Percentiles rank a stretch among this genome's conserved stretches.
Evolutionary conservation across 1,140 invertebrate genomes (phyloP).

Genomic region (Lepeophtheirus salmonis): DNA sequence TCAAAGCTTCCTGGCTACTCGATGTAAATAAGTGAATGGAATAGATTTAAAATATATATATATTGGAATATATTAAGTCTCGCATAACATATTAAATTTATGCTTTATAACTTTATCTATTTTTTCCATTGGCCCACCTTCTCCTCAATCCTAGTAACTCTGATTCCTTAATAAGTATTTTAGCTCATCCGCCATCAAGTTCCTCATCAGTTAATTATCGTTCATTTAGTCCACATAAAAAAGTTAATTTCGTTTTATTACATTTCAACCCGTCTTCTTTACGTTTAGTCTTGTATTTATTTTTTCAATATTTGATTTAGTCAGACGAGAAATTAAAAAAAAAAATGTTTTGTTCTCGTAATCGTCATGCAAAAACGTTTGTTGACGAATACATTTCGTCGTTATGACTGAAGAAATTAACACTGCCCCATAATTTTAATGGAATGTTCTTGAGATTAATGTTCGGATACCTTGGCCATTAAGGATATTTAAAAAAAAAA

Average conservation of each 20-base stretch:
- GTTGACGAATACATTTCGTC: too few species aligned
- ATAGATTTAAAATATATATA: too few species aligned
- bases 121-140: conserved; percentile 46
- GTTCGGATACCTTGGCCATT: conserved; percentile 94
- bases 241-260: too few species aligned
- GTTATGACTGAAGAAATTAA: too few species aligned
- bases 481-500: conserved; percentile 98
- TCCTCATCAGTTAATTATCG: too few species aligned
- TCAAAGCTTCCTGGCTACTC: not conserved
- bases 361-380: too few species aligned
- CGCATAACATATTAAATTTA: not conserved
- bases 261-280: too few species aligned
- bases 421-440: too few species aligned
- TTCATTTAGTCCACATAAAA: conserved; percentile 99
- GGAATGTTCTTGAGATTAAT: conserved; percentile 98
- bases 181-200: conserved; percentile 83
- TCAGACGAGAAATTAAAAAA: too few species aligned
- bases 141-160: conserved; percentile 63
- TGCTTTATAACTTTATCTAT: conserved; percentile 53
- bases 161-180: conserved; percentile 92
- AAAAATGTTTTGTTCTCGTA: too few species aligned
- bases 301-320: conserved; percentile 75
- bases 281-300: conserved; percentile 99
- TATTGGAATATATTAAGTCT: not conserved
- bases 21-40: not conserved